phyloP scores from a whole-genome alignment of 37 sponge, comb jelly and placozoan species.

The Bolinopsis microptera region DNA sequence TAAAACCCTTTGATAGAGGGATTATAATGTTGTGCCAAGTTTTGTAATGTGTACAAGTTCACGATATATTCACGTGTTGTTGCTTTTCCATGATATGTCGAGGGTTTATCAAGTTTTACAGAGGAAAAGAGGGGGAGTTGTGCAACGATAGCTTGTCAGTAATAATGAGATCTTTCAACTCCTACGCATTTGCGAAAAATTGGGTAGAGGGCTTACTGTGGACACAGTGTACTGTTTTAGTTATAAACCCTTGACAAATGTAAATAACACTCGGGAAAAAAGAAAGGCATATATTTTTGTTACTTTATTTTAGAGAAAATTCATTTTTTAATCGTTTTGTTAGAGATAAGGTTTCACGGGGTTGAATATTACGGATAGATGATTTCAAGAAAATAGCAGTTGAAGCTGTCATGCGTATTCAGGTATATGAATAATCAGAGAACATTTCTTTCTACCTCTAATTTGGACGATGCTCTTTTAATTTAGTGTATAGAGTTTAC shows the following conservation, averaged over 20 bases:
- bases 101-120: neutral
- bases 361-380: neutral
- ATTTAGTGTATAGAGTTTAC: neutral
- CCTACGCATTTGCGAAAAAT: too few relatives aligned
- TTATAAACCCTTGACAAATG: neutral
- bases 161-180: too few relatives aligned
- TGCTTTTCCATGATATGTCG: neutral
- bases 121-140: too few relatives aligned
- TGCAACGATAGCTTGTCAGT: too few relatives aligned
- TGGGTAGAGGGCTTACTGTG: too few relatives aligned
- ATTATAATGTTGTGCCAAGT: neutral
- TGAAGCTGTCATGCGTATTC: neutral
- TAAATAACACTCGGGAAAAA: neutral
- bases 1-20: neutral
- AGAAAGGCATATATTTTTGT: neutral
- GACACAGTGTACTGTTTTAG: too few relatives aligned
- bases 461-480: neutral
- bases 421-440: neutral
- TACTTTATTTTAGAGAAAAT: constrained; percentile 30
- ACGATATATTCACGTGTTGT: neutral
- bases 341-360: neutral
- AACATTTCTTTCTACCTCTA: neutral
- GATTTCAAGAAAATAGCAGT: neutral
- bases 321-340: constrained; percentile 18
- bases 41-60: neutral